These are phyloP conservation scores for Pampusana beccarii DNA, from an alignment of 2,113 vertebrate species.

Conservation along the genomic window DNA sequence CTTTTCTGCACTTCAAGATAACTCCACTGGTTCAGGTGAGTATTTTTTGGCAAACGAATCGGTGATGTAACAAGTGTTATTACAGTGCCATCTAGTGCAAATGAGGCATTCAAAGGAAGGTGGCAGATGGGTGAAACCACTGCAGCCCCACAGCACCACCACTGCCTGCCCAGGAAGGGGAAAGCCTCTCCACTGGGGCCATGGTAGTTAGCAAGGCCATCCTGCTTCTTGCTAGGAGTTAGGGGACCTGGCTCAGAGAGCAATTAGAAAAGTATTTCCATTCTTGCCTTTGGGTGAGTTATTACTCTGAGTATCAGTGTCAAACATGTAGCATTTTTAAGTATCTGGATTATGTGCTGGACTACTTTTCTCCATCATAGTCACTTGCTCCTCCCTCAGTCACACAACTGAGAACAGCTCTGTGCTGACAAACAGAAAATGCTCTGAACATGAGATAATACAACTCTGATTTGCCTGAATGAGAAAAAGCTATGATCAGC, in stretches of 20 bases:
- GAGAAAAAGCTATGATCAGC: neutral
- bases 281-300: neutral
- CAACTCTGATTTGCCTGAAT: neutral
- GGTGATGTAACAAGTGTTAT: constrained; percentile 27
- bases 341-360: neutral
- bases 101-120: neutral
- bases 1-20: neutral
- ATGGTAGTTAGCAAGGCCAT: neutral
- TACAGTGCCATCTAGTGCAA: constrained; percentile 45
- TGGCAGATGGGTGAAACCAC: neutral
- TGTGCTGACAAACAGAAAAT: neutral
- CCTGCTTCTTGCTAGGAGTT: neutral
- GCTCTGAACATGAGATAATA: neutral
- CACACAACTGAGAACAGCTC: neutral
- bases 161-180: neutral
- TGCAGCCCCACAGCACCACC: neutral
- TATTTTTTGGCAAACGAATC: neutral
- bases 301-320: neutral
- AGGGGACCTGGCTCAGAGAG: neutral
- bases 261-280: neutral
- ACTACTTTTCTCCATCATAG: neutral
- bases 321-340: neutral
- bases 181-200: neutral
- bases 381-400: neutral
- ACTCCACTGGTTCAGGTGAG: neutral